A percentile compares a stretch with the other conserved stretches of the same genome.
phyloP scores from a whole-genome alignment of 1,140 invertebrate genomes.

The Drosophila saltans region DNA sequence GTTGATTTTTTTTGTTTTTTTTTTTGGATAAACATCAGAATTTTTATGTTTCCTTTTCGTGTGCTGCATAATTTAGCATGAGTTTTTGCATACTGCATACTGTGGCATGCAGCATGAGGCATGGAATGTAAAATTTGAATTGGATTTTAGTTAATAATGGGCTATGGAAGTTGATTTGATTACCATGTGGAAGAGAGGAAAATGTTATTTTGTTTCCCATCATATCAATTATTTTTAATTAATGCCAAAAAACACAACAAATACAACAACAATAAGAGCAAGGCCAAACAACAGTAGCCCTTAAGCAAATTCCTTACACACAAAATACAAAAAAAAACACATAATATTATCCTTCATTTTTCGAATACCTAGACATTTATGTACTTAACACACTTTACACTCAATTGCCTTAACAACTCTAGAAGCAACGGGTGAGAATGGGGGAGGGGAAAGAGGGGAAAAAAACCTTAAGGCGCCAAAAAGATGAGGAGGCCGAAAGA shows the following conservation, averaged over 20 bases:
- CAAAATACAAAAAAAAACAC: slow-evolving; percentile 28
- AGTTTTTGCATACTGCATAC: slow-evolving; percentile 64
- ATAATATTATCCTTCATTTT: slow-evolving; percentile 31
- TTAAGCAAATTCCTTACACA: neutral
- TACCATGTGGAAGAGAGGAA: neutral
- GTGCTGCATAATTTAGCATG: slow-evolving; percentile 64
- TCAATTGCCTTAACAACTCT: slow-evolving; percentile 35
- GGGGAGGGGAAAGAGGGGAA: neutral
- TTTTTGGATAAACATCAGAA: slow-evolving; percentile 50
- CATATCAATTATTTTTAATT: slow-evolving; percentile 6
- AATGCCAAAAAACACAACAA: neutral
- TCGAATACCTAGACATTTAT: slow-evolving; percentile 39
- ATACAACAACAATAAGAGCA: neutral
- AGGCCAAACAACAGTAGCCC: neutral
- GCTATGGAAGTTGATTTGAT: neutral
- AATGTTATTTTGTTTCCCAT: neutral
- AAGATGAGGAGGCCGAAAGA: neutral
- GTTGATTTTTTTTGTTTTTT: neutral
- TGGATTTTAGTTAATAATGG: neutral
- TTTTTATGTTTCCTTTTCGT: slow-evolving; percentile 36
- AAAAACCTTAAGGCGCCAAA: slow-evolving; percentile 7
- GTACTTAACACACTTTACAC: slow-evolving; percentile 49
- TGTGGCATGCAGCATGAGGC: neutral
- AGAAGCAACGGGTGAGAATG: neutral
- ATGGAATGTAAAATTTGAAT: slow-evolving; percentile 1